Evolutionary conservation across 2,888 invertebrate genomes (phyloP), one percentile per base, ranked within the genome.

Genomic region (Luffia ferchaultella): DNA sequence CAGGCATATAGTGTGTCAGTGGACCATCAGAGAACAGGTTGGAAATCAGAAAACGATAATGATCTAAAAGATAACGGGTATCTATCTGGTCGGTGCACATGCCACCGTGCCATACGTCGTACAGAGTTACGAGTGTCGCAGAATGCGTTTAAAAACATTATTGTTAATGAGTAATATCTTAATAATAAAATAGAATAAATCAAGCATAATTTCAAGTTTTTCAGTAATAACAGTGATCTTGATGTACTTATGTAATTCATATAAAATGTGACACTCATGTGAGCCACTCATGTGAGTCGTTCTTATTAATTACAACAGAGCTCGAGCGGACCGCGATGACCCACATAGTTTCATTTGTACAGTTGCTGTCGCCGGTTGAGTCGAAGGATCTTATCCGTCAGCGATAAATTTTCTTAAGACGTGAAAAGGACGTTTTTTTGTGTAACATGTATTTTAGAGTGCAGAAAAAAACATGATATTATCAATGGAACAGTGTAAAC

Each of bases 341-440:
- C 45, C 17, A 49, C 18, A 20, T 58, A 56, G 55, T 57, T 55
- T 55, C 67, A 62, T 73, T 69, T 68, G 55, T 59, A 65, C 67
- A 72, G 69, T 61, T 70, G 71, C 60, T 65, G 68, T 70, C 65
- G 65, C 62, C 68, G 70, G 67, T 67, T 63, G 65, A 42, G 16
- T n/a, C 30, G 3, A 30, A 30, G 30, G 30, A 30, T 30, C 12
- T 30, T 7, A 3, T 30, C 12, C 5, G 30, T 30, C 30, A 30
- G 30, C 30, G 3, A 30, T 30, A 30, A 30, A 53, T 53, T 54
- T 60, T 59, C 59, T 54, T 58, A 60, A 56, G 53, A 57, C 56
- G 63, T 62, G 56, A 66, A 66, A 64, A 59, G 58, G 53, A 61
- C 53, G 57, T 58, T 62, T 59, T 57, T 58, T 54, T 60, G 58